A percentile compares a stretch with the other conserved stretches of the same genome.
These are phyloP conservation scores for Halictus rubicundus DNA, from an alignment of 1,140 invertebrate genomes.

Conservation along the genomic window DNA sequence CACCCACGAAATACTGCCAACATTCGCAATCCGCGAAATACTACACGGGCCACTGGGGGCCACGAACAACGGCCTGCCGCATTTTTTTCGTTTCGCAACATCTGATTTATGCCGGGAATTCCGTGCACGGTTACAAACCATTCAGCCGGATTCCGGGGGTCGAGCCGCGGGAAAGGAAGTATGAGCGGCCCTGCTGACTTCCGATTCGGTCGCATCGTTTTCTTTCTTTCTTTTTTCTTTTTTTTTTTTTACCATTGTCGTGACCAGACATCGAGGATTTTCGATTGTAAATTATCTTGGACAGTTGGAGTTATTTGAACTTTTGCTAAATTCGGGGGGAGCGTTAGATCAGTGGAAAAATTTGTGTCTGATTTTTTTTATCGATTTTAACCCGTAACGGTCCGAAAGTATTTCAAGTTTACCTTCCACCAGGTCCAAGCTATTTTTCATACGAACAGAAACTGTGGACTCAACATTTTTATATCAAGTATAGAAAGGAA, in stretches of 20 bases:
- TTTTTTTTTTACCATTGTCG: neutral
- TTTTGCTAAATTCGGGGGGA: no score
- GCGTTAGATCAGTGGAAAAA: no score
- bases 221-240: neutral
- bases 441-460: no score
- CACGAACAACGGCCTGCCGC: slow-evolving; percentile 58
- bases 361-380: no score
- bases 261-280: neutral
- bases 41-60: slow-evolving; percentile 58
- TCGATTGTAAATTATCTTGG: neutral
- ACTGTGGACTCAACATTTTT: no score
- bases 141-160: slow-evolving; percentile 52
- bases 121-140: slow-evolving; percentile 52
- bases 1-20: slow-evolving; percentile 64
- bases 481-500: no score
- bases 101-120: slow-evolving; percentile 64
- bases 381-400: no score
- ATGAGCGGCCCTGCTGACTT: slow-evolving; percentile 20
- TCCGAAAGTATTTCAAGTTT: no score
- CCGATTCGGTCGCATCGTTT: slow-evolving; percentile 4
- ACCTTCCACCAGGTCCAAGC: no score
- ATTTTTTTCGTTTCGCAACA: slow-evolving; percentile 53
- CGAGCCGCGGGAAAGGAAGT: slow-evolving; percentile 23
- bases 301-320: no score
- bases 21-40: slow-evolving; percentile 56